Base-by-base conservation (phyloP, 2,113 vertebrate genomes). In the Octodon degus region DNA sequence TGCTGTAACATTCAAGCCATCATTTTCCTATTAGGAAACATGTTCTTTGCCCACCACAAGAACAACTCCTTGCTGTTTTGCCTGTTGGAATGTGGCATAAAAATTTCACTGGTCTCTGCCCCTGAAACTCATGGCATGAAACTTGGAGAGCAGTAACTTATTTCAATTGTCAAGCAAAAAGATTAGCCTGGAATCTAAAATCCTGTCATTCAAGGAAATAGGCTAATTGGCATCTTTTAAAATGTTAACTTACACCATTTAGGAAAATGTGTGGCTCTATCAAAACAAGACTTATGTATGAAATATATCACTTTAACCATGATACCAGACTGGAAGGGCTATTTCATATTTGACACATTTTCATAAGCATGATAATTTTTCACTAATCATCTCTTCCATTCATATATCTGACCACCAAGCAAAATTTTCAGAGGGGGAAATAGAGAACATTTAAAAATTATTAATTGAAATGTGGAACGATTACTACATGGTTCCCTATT, bases 21-120 rank as follows among this genome's bases (percentile, higher is more conserved):
- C 30, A 97, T 97, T 97, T 97, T 96, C 94, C 63, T 93, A 91
- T 93, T 97, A 97, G 81, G 94, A 95, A 96, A 91, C 95, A 94
- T 96, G 62, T 37, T 94, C 86, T 97, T 96, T 95, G 47, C 50
- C 27, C 91, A 80, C 93, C 93, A 89, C 94, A 95, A 93, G 74
- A 95, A 94, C 94, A 81, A 20, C 2, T 93, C 65, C 47, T 89
- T 43, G 7, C 47, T 86, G 24, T 55, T 94, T 89, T 97, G 67
- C 63, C 24, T 80, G 67, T 34, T 93, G 63, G 50, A 96, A 87
- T 62, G 80, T 47, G 87, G 50, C 74, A 76, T 85, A 84, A 80
- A 67, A 10, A 90, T 90, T 96, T 96, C 86, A 77, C 4, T 88
- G 47, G 89, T 96, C 77, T 97, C 74, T 97, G 80, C 91, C 96